Evolutionary conservation across 2,113 vertebrate genomes (phyloP), one percentile per base, ranked within the genome.

Genomic region (Pimephales promelas): DNA sequence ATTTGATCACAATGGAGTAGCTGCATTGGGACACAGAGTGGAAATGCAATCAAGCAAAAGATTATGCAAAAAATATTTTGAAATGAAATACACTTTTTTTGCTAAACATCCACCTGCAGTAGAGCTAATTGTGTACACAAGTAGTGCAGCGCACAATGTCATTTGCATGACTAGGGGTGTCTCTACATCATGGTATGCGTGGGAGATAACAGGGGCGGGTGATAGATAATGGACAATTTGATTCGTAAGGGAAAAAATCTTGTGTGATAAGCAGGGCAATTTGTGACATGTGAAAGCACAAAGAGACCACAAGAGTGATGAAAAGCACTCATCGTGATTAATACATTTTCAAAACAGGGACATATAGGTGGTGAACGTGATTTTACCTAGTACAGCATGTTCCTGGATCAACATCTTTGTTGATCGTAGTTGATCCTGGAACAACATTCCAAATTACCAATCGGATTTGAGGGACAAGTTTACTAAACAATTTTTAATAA

Each of bases 181-280:
- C 40, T 75, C 40, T 34, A 57, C 22, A 75, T 76, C 54, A 64
- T 26, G 9, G 22, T 83, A 40, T 2, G 40, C 31, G 56, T 70
- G 61, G 74, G 74, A 54, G 34, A 43, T 45, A 34, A 77, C 24
- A 31, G 61, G 28, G 62, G 62, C n/a, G 1, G 24, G 3, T 77
- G 74, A 77, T 24, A 18, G 26, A 81, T 81, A 80, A 85, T 77
- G 31, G 77, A 85, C 56, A 26, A 45, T 81, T 84, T 86, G 78
- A 86, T 87, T 81, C 66, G 80, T 85, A 78, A 68, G 76, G 79
- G 66, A 84, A 84, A 87, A 73, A 73, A 79, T 36, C 75, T 54
- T 54, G 28, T 78, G 72, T 47, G 75, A 85, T 49, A 45, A 45
- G 61, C 49, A 52, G 79, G 47, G 80, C 80, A 57, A 84, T 87